Evolutionary conservation across 92 coral and sea anemone species (phyloP).

Genomic region (Epizoanthus rinbou): DNA sequence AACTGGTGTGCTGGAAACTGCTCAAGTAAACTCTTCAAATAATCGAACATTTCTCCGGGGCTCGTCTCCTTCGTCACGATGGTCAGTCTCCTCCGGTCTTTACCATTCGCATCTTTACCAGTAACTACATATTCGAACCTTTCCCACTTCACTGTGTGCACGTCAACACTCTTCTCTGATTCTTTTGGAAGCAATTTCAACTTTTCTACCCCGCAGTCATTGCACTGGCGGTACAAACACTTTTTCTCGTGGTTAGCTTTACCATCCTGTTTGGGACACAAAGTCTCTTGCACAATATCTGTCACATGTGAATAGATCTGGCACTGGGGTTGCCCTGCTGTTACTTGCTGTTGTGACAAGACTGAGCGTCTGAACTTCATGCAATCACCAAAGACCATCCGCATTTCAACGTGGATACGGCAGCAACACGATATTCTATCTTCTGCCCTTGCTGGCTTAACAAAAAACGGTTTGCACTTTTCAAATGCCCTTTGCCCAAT

Average conservation of each 20-base stretch:
- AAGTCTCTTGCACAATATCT: constrained; percentile 32
- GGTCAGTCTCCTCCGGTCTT: constrained; percentile 37
- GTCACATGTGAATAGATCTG: constrained; percentile 17
- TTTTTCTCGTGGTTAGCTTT: constrained; percentile 14
- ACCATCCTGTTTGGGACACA: constrained; percentile 38
- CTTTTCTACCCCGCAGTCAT: neutral
- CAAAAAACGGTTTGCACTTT: constrained; percentile 39
- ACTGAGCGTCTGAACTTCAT: constrained; percentile 23
- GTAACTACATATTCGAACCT: constrained; percentile 49
- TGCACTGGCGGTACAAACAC: constrained; percentile 35
- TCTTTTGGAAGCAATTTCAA: constrained; percentile 4
- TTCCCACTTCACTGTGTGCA: constrained; percentile 49
- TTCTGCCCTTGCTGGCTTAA: constrained; percentile 15
- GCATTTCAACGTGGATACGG: constrained; percentile 22
- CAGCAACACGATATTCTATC: constrained; percentile 48
- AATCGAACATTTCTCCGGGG: constrained; percentile 57
- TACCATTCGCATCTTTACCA: constrained; percentile 16
- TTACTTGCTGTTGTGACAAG: neutral
- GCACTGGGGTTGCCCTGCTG: neutral
- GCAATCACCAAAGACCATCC: constrained; percentile 20
- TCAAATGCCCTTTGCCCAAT: constrained; percentile 42
- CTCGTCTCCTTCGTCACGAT: constrained; percentile 44
- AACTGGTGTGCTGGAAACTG: constrained; percentile 57
- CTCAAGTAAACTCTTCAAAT: constrained; percentile 34
- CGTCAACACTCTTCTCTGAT: neutral